These are phyloP conservation scores for Glyphotaelius pellucidus DNA, from an alignment of 2,888 invertebrate genomes.

Conservation along the genomic window DNA sequence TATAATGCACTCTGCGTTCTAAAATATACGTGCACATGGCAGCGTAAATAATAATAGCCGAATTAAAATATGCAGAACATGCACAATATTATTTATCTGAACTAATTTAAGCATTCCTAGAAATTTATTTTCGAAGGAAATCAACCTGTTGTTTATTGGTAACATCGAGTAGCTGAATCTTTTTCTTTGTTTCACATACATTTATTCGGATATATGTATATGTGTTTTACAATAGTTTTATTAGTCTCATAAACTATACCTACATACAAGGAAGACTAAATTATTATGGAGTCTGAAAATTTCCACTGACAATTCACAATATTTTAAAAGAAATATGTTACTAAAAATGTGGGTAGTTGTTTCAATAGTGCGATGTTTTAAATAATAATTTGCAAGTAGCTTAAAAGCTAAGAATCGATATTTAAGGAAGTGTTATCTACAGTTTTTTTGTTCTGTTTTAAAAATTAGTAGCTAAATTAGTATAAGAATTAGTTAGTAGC, in stretches of 20 bases:
- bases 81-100: neutral
- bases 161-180: neutral
- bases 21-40: neutral
- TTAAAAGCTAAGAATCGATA: neutral
- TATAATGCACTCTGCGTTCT: conserved; percentile 35
- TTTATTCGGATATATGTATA: neutral
- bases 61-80: neutral
- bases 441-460: neutral
- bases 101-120: neutral
- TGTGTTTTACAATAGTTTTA: too few species aligned
- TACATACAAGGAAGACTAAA: neutral
- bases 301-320: neutral
- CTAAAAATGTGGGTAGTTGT: neutral
- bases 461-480: too few species aligned
- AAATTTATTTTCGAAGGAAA: neutral
- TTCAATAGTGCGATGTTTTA: neutral
- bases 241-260: neutral
- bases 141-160: neutral
- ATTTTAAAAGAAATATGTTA: neutral
- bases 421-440: neutral
- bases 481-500: too few species aligned
- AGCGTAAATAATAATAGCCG: neutral
- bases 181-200: neutral
- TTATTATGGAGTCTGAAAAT: neutral
- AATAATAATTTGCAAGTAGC: neutral